A percentile compares a stretch with the other conserved stretches of the same genome.
phyloP scores from a whole-genome alignment of 2,888 invertebrate genomes.

The Rhagonycha fulva region DNA sequence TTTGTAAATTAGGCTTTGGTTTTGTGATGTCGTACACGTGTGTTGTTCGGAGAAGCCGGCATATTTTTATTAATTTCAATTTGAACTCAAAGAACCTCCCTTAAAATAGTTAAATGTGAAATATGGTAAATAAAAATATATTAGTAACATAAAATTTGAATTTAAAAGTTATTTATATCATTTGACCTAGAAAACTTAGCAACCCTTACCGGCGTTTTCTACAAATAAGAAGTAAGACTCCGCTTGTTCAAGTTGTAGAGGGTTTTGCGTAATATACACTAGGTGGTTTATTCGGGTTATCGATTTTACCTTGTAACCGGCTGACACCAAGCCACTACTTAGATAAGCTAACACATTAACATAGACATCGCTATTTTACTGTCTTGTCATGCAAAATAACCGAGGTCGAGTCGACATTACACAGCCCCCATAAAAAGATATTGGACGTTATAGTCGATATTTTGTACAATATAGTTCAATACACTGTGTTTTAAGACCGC shows the following conservation, averaged over 20 bases:
- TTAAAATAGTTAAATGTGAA: not conserved
- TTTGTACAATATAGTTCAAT: not conserved
- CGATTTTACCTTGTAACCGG: constrained; percentile 46
- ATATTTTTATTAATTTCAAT: not conserved
- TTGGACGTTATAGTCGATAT: constrained; percentile 13
- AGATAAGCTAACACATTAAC: constrained; percentile 44
- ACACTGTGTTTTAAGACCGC: not conserved
- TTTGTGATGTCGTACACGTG: not conserved
- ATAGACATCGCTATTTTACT: constrained; percentile 40
- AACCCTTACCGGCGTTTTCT: not conserved
- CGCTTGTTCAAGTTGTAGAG: constrained; percentile 1
- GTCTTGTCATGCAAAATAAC: constrained; percentile 20
- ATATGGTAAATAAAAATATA: not conserved
- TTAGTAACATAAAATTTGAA: not conserved
- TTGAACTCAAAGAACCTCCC: not conserved
- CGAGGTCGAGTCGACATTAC: constrained; percentile 24
- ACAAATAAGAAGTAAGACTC: not conserved
- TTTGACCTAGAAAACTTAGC: not conserved
- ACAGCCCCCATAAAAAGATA: constrained; percentile 27
- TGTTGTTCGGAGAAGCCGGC: not conserved
- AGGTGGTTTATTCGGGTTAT: constrained; percentile 33
- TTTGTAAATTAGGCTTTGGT: not conserved
- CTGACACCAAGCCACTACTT: constrained; percentile 42
- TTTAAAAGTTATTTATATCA: not conserved
- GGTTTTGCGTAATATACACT: not conserved